phyloP scores from a whole-genome alignment of 2,888 invertebrate species.

The Neoitamus cyanurus region DNA sequence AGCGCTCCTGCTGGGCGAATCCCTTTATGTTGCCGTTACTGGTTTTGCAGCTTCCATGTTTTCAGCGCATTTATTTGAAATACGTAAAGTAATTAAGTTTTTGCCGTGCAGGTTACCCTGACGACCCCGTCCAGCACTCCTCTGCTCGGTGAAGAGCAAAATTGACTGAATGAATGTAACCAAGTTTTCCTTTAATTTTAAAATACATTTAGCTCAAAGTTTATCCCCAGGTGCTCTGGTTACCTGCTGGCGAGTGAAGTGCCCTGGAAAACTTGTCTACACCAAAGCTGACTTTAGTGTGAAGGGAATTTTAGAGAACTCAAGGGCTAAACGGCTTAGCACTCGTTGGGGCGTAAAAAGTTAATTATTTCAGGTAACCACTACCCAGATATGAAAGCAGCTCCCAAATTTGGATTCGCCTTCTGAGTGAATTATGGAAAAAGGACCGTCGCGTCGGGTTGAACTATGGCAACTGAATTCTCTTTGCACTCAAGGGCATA shows the following conservation, averaged over 20 bases:
- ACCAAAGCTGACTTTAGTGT: neutral
- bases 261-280: neutral
- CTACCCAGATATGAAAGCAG: neutral
- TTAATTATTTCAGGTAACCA: neutral
- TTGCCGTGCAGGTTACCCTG: neutral
- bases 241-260: neutral
- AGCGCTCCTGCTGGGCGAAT: neutral
- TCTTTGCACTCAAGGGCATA: neutral
- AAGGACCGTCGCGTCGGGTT: neutral
- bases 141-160: neutral
- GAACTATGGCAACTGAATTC: neutral
- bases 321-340: neutral
- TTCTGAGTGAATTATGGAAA: neutral
- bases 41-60: neutral
- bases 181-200: slow-evolving; percentile 17
- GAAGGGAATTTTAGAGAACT: neutral
- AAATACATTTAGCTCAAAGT: neutral
- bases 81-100: slow-evolving; percentile 32
- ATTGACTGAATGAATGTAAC: slow-evolving; percentile 23
- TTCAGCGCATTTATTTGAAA: slow-evolving; percentile 17
- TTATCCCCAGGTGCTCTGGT: neutral
- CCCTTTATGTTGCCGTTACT: neutral
- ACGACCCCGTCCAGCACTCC: neutral
- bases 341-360: neutral
- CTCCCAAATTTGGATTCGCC: too few relatives aligned